Evolutionary conservation across 2,113 vertebrate species (phyloP), one percentile per base, ranked within the genome.

Genomic region (Serinus canaria): DNA sequence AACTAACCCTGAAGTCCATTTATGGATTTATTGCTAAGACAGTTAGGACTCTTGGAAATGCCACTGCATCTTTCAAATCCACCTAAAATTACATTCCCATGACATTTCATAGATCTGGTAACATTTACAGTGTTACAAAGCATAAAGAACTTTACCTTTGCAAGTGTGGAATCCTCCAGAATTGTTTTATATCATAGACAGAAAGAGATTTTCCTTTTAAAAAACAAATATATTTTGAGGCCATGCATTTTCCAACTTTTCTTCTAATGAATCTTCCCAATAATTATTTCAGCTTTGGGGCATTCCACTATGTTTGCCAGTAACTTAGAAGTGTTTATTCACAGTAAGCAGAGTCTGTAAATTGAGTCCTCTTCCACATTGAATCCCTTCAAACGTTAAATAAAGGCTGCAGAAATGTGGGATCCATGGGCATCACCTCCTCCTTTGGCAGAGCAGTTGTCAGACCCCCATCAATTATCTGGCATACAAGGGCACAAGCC

Each of bases 1-100:
- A 92, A 92, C 72, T 92, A 94, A 83, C n/a, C 50, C 15, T 70
- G 64, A 91, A 78, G 39, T 89, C 83, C 33, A 33, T 75, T 80
- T 92, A 77, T 74, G 59, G 87, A 83, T 96, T 94, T 92, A 92
- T 81, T 89, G 28, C 37, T 83, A 68, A 73, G 68, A 80, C 44
- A 30, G 55, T 82, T 44, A 64, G 13, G 20, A 78, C 30, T 79
- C 68, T 33, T 90, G 56, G 49, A 96, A 95, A 94, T 92, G 69
- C 53, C 84, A 95, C 58, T 89, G 37, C 53, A 47, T 85, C 74
- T 91, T 90, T 94, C 70, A 94, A 62, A 92, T 88, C 23, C 70
- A 53, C 44, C 83, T 87, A 80, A 93, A 92, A 93, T 95, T 86
- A 91, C 37, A 63, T 86, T 88, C 47, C 46, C 43, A 13, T 92